Evolutionary conservation across 2,113 vertebrate genomes (phyloP).

Genomic region (Osmerus mordax): DNA sequence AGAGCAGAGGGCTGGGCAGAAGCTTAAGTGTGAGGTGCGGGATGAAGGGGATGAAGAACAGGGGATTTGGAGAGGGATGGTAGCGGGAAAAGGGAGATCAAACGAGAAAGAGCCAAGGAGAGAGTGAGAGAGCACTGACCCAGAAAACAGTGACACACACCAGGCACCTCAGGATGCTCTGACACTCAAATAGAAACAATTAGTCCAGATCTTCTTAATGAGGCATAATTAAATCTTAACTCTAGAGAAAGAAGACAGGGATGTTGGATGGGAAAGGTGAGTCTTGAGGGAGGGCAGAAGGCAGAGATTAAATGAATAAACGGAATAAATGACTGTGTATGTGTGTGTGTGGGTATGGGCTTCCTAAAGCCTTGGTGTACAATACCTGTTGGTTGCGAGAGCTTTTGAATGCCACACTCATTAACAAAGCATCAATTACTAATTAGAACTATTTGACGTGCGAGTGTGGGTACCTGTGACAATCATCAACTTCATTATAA

Average conservation of each 20-base stretch:
- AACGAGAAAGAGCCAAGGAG: conserved; percentile 48
- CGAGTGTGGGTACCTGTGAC: conserved; percentile 36
- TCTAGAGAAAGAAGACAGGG: conserved; percentile 48
- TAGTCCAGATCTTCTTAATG: conserved; percentile 78
- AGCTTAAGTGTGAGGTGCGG: conserved; percentile 24
- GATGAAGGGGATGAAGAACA: conserved; percentile 10
- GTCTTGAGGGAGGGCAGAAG: conserved; percentile 49
- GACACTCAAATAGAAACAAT: conserved; percentile 81
- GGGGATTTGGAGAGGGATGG: conserved; percentile 40
- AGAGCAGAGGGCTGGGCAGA: conserved; percentile 32
- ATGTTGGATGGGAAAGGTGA: conserved; percentile 53
- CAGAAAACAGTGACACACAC: conserved; percentile 66
- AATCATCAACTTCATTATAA: conserved; percentile 26
- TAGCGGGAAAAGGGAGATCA: conserved; percentile 28
- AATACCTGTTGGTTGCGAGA: conserved; percentile 27
- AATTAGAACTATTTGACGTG: conserved; percentile 10
- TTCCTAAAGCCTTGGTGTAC: conserved; percentile 20
- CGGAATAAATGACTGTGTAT: conserved; percentile 31
- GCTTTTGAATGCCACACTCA: conserved; percentile 52
- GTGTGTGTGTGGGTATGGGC: conserved; percentile 39
- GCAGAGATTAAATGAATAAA: conserved; percentile 50
- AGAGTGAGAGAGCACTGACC: conserved; percentile 66
- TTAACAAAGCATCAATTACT: conserved; percentile 44
- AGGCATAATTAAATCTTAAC: conserved; percentile 72
- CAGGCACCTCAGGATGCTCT: conserved; percentile 62